A percentile compares a stretch with the other conserved stretches of the same genome.
Conservation (phyloP, 2,113 vertebrate species). For the Struthidea cinerea region DNA sequence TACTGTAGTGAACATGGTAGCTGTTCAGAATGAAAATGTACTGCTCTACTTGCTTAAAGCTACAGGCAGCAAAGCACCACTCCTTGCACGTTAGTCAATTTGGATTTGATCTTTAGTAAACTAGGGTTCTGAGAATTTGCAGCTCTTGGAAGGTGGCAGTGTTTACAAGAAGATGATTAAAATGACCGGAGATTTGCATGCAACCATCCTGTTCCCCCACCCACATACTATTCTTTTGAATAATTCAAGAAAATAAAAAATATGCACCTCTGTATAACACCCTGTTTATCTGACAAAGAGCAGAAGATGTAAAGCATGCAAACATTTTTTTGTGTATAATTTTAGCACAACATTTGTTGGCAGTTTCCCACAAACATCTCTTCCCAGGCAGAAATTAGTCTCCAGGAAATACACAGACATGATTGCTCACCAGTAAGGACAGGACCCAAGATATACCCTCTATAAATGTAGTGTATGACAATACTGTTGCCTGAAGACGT, state of each 20-base stretch:
- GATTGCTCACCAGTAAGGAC: not conserved
- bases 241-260: not conserved
- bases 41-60: not conserved
- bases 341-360: not conserved
- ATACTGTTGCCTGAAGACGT: not conserved
- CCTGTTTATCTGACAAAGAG: not conserved
- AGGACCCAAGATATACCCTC: not conserved
- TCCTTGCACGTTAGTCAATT: not conserved
- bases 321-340: not conserved
- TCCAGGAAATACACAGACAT: not conserved
- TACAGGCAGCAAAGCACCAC: not conserved
- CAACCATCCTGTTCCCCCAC: fast-evolving
- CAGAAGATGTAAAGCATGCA: not conserved
- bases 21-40: conserved; percentile 40
- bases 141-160: not conserved
- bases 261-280: not conserved
- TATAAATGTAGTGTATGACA: not conserved
- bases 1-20: not conserved
- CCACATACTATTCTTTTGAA: not conserved
- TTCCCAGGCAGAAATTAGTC: conserved; percentile 1
- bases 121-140: not conserved
- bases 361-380: not conserved
- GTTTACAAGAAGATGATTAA: not conserved
- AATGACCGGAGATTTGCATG: not conserved
- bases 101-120: not conserved